These are phyloP conservation scores for Scatophagus argus DNA, from an alignment of 2,113 vertebrate species.

Conservation along the genomic window DNA sequence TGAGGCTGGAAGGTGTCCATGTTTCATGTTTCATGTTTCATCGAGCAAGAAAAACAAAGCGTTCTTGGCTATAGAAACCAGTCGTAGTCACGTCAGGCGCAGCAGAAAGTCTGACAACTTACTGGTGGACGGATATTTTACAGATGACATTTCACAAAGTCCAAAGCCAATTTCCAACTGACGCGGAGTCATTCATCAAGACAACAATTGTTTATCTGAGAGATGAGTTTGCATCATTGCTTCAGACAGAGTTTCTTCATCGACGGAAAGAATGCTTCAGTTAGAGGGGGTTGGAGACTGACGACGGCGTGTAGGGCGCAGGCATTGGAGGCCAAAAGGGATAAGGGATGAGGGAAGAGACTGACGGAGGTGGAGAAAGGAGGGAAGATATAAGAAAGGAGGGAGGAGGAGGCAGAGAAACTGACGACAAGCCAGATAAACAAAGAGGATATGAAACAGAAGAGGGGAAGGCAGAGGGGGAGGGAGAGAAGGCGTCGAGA, in stretches of 20 bases:
- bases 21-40: constrained; percentile 44
- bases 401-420: neutral
- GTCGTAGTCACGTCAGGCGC: neutral
- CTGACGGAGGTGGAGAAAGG: no score
- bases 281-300: neutral
- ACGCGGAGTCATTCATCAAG: constrained; percentile 7
- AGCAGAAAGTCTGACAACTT: neutral
- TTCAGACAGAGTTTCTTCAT: neutral
- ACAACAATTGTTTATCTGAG: constrained; percentile 14
- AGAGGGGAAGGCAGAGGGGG: neutral
- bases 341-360: neutral
- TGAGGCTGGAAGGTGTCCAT: constrained; percentile 3
- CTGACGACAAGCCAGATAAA: neutral
- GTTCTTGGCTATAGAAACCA: neutral
- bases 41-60: constrained; percentile 14
- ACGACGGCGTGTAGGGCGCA: no score
- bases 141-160: constrained; percentile 2
- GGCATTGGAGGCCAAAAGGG: neutral
- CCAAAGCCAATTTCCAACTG: neutral
- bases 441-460: constrained; percentile 2
- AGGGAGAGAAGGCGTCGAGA: neutral
- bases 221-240: neutral
- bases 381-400: neutral
- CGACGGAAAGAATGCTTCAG: neutral
- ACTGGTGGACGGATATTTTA: constrained; percentile 26